These are phyloP conservation scores for Lepidurus apus DNA, from an alignment of 1,140 invertebrate genomes.

Conservation along the genomic window DNA sequence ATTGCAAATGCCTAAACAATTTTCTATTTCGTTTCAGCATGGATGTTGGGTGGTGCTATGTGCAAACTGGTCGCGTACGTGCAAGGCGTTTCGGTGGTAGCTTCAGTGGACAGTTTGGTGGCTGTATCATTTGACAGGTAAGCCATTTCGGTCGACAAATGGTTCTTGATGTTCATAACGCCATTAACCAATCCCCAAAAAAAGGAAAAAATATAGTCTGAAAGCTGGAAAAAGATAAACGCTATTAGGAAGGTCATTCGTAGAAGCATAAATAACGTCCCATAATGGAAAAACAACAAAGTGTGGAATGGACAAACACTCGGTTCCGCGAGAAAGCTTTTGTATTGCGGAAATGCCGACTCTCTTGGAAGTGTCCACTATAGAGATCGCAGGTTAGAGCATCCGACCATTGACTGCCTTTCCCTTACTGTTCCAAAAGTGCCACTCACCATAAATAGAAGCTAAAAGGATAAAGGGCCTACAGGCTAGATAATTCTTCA, in stretches of 20 bases:
- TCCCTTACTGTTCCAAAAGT: neutral
- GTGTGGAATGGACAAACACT: no score
- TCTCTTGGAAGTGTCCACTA: no score
- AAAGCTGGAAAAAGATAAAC: no score
- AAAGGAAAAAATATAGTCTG: no score
- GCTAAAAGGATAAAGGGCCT: neutral
- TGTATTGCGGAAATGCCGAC: no score
- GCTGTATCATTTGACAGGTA: constrained; percentile 90
- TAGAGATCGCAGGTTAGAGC: no score
- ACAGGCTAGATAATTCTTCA: neutral
- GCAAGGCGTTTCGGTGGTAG: constrained; percentile 87
- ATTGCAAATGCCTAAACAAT: neutral
- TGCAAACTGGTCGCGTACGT: constrained; percentile 91
- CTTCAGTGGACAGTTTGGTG: constrained; percentile 87
- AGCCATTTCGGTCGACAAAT: constrained; percentile 39
- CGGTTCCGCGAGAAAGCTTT: no score
- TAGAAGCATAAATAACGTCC: no score
- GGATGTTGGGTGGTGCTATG: constrained; percentile 86
- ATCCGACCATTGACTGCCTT: neutral
- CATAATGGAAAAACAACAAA: no score
- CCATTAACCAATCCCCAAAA: no score
- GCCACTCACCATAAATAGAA: constrained; percentile 12
- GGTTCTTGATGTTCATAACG: no score
- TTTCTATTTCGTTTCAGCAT: constrained; percentile 63
- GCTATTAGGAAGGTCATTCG: no score